Evolutionary conservation across 1,140 invertebrate genomes (phyloP), one percentile per base, ranked within the genome.

Genomic region (Cydia pomonella): DNA sequence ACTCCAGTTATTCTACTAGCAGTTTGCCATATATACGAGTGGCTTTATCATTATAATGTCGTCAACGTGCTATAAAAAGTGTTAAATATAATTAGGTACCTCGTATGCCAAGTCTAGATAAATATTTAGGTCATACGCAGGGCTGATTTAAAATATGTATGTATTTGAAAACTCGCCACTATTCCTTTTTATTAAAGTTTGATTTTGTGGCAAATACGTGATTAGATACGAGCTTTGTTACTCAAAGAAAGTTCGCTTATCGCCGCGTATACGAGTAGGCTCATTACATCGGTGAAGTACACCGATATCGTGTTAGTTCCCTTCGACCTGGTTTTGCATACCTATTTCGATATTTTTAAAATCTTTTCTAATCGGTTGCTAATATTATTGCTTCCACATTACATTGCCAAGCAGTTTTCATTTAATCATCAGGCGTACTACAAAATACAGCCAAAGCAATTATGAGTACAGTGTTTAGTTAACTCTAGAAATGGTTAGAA

Each of bases 251-350:
- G 16, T 69, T 29, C 27, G 63, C 63, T 69, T 69, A 69, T 69
- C 64, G 64, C n/a, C n/a, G 10, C 18, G 18, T 59, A 59, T 23
- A 59, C 53, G 21, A 23, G 21, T 23, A 74, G 29, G 18, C 27
- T 50, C 23, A 71, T 75, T 75, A 74, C 62, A 59, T 76, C 62
- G 73, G 63, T 62, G 84, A 82, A 81, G 75, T 85, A 82, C 78
- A 74, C 77, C 79, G 82, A 77, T 83, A 69, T 29, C 27, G 33
- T 38, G 64, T 38, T 79, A 80, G 81, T 75, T 80, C 16, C 9
- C 29, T 16, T 29, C 27, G 64, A 29, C 64, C 64, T 64, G 21
- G 64, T 33, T 63, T 73, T 72, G 72, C 64, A 72, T 71, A n/a
- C n/a, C n/a, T n/a, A 62, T 71, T 73, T 74, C 66, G 29, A 66